Conservation (phyloP, 2,888 invertebrate species). For the Thereva nobilitata region DNA sequence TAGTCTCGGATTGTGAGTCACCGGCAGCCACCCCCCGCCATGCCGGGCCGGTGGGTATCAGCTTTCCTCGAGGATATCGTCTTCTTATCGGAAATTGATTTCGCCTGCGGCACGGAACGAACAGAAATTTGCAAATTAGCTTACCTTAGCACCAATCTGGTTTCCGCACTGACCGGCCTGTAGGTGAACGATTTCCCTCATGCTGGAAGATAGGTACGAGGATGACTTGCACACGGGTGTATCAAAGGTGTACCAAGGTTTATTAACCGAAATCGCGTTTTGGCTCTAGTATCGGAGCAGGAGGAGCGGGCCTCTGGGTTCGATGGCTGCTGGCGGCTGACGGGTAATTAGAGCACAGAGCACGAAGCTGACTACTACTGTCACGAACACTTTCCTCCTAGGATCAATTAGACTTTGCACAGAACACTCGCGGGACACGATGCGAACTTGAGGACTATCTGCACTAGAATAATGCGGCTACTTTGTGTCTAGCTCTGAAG, state of each 20-base stretch:
- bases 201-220: conserved; percentile 45
- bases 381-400: conserved; percentile 16
- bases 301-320: background rate
- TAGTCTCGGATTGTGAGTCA: no score
- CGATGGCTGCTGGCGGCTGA: conserved; percentile 7
- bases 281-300: background rate
- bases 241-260: background rate
- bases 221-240: background rate
- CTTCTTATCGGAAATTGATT: background rate
- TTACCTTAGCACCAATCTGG: conserved; percentile 60
- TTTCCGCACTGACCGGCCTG: conserved; percentile 60
- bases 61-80: no score
- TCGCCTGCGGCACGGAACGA: background rate
- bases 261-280: conserved; percentile 23
- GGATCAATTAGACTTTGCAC: conserved; percentile 2
- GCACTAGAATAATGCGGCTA: conserved; percentile 9
- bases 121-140: conserved; percentile 41
- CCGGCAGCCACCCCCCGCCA: no score
- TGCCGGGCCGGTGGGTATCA: no score
- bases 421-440: conserved; percentile 9
- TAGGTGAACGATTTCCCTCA: conserved; percentile 60
- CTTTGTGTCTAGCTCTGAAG: background rate
- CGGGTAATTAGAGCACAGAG: conserved; percentile 16
- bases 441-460: conserved; percentile 21
- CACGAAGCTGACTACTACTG: conserved; percentile 20